Conservation (phyloP, 2,113 vertebrate species). For the Coptodon rendalli region DNA sequence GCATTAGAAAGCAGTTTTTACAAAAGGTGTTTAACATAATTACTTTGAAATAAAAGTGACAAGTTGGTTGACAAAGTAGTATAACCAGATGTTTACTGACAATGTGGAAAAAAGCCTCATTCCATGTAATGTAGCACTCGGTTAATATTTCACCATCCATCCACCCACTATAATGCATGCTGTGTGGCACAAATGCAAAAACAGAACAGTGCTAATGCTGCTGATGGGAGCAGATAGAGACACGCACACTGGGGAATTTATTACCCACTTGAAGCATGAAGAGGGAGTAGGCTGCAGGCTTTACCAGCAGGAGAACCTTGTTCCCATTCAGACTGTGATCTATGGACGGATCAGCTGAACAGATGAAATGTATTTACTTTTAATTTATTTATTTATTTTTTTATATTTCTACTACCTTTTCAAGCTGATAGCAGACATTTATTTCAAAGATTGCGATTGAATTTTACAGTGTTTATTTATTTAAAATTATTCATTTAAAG, state of each 20-base stretch:
- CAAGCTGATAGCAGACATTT: not conserved
- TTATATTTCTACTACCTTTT: not conserved
- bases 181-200: not conserved
- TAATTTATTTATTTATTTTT: no score
- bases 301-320: not conserved
- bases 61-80: not conserved
- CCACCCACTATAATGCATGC: not conserved
- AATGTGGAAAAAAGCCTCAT: not conserved
- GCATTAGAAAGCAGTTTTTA: not conserved
- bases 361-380: not conserved
- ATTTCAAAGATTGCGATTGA: not conserved
- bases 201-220: not conserved
- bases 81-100: not conserved
- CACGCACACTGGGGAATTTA: not conserved
- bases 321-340: not conserved
- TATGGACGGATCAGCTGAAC: not conserved
- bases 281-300: not conserved
- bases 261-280: not conserved
- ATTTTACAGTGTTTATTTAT: not conserved
- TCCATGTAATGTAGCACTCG: not conserved
- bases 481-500: not conserved
- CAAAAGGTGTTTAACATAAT: not conserved
- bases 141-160: not conserved
- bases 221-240: not conserved
- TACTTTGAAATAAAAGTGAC: not conserved